phyloP scores from a whole-genome alignment of 2,888 invertebrate species.

The Tuta absoluta region DNA sequence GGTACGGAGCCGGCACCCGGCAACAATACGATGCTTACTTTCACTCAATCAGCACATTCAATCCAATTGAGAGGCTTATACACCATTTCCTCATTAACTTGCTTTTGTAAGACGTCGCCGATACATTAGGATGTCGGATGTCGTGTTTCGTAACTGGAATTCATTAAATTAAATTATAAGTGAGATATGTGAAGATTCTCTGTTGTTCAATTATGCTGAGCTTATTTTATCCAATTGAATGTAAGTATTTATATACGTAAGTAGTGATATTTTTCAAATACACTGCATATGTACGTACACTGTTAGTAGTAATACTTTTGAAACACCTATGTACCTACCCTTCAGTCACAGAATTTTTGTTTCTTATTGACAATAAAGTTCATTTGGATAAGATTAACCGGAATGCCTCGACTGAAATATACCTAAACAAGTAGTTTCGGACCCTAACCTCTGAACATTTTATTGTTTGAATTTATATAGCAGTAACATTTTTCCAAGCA shows the following conservation, averaged over 20 bases:
- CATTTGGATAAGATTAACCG: no score
- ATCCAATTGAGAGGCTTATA: slow-evolving; percentile 54
- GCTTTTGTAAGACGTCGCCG: slow-evolving; percentile 65
- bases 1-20: slow-evolving; percentile 13
- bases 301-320: neutral
- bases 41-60: slow-evolving; percentile 64
- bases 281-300: no score
- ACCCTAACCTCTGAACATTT: no score
- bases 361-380: no score
- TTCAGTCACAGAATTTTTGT: no score
- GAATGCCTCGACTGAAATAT: no score
- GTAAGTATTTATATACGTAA: neutral
- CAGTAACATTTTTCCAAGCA: no score
- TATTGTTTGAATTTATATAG: no score
- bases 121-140: neutral
- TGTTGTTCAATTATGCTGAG: neutral
- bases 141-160: neutral
- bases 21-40: slow-evolving; percentile 56
- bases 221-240: neutral
- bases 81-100: slow-evolving; percentile 75
- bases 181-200: neutral
- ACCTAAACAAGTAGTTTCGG: no score
- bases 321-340: no score
- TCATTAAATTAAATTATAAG: slow-evolving; percentile 9
- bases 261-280: no score